Evolutionary conservation across 2,888 invertebrate species (phyloP).

Genomic region (Chironomus riparius): DNA sequence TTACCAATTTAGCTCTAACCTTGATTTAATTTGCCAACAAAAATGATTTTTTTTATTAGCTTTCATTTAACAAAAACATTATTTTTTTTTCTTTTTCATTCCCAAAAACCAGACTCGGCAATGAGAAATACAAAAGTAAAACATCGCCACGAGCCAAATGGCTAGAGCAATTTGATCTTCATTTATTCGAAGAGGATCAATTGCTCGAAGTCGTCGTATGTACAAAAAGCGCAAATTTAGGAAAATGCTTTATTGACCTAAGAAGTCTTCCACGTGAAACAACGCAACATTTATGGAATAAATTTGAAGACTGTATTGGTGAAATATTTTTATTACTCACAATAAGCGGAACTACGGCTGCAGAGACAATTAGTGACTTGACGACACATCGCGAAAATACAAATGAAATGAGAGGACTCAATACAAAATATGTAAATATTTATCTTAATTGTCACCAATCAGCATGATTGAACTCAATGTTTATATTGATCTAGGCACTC

Average conservation of each 20-base stretch:
- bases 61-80: not conserved
- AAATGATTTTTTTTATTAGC: not conserved
- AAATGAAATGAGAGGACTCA: conserved; percentile 53
- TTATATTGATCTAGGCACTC: not conserved
- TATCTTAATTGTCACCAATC: not conserved
- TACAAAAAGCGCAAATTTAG: conserved; percentile 43
- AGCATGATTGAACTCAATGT: not conserved
- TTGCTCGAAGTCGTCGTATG: conserved; percentile 84
- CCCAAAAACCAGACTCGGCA: conserved; percentile 72
- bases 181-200: conserved; percentile 91
- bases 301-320: conserved; percentile 78
- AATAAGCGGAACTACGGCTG: conserved; percentile 88
- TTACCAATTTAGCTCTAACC: not conserved
- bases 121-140: conserved; percentile 96
- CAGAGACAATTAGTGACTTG: conserved; percentile 86
- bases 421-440: conserved; percentile 59
- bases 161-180: conserved; percentile 96
- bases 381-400: conserved; percentile 75
- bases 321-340: conserved; percentile 83
- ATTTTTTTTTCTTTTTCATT: conserved; percentile 9
- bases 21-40: conserved; percentile 1
- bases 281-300: conserved; percentile 83
- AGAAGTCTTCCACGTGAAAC: conserved; percentile 75
- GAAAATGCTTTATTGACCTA: conserved; percentile 76
- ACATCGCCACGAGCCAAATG: conserved; percentile 79